Evolutionary conservation across 2,113 vertebrate genomes (phyloP), one percentile per base, ranked within the genome.

Genomic region (Illadopsis cleaveri): DNA sequence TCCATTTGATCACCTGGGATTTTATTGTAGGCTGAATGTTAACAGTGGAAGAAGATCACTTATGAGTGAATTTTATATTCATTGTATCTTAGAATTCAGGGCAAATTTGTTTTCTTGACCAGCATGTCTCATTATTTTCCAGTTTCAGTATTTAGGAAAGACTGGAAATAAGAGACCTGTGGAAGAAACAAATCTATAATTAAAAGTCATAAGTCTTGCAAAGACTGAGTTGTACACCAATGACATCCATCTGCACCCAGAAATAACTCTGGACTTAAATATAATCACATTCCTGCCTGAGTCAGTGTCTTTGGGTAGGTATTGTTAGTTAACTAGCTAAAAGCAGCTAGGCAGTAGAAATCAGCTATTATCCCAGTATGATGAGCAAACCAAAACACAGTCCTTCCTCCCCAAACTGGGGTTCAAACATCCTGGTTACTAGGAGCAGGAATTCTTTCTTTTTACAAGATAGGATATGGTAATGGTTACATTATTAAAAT

Each of bases 181-280:
- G 42, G 65, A 82, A 66, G 91, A 96, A 93, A 57, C 2, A 45
- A 96, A 82, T 11, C 44, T 76, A 78, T 57, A 94, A 95, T 69
- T 57, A 93, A 94, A 96, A 94, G 16, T 25, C 3, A 0, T 70
- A 93, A 87, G 38, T 87, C 44, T 93, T 97, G 95, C 78, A 87
- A 94, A 92, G 53, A 12, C 40, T 86, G 60, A 93, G 45, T 25
- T 86, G 12, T 65, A 89, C 28, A 89, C 22, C 62, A 86, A 68
- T 70, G 60, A 48, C 28, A 78, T 83, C 53, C 28, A 78, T 83
- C 53, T 53, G 69, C 30, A 38, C 50, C 17, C 51, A 94, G 75
- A 95, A 97, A 92, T 61, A 90, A 86, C n/a, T 82, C 38, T 80
- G 11, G 81, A 77, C 86, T 73, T 79, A 95, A 96, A 73, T 75